phyloP scores from a whole-genome alignment of 2,113 vertebrate species.

The Psophia crepitans region DNA sequence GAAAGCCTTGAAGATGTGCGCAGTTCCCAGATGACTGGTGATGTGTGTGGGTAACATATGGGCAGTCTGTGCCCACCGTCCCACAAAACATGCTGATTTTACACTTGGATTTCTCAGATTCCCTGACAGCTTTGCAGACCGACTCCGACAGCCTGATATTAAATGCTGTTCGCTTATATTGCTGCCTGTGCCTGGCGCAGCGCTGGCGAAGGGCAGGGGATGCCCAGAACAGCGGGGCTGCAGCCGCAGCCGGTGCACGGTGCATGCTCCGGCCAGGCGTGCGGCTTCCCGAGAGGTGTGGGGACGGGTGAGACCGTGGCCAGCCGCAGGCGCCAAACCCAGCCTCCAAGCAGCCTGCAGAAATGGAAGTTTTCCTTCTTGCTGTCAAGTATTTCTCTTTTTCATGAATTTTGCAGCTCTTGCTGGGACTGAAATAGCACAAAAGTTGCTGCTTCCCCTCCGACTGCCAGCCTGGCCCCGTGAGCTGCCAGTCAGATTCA shows the following conservation, averaged over 20 bases:
- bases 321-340: background rate
- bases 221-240: background rate
- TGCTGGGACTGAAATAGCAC: constrained; percentile 37
- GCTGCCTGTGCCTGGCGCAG: background rate
- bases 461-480: background rate
- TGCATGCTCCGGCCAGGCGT: fast-evolving
- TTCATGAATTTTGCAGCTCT: constrained; percentile 15
- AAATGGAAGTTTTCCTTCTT: background rate
- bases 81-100: constrained; percentile 60
- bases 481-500: background rate
- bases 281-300: background rate
- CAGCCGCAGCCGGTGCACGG: fast-evolving
- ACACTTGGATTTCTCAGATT: constrained; percentile 57
- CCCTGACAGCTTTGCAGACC: constrained; percentile 46
- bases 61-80: constrained; percentile 57
- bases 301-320: fast-evolving
- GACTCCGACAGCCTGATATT: background rate
- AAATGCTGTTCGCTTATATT: background rate
- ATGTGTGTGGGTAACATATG: constrained; percentile 65
- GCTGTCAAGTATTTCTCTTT: constrained; percentile 10
- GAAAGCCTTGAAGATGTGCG: constrained; percentile 39
- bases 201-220: background rate
- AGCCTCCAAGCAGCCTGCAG: background rate
- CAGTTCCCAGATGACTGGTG: constrained; percentile 60
- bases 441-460: background rate